phyloP scores from a whole-genome alignment of 2,888 invertebrate genomes.

The Tanaodytes sp. region DNA sequence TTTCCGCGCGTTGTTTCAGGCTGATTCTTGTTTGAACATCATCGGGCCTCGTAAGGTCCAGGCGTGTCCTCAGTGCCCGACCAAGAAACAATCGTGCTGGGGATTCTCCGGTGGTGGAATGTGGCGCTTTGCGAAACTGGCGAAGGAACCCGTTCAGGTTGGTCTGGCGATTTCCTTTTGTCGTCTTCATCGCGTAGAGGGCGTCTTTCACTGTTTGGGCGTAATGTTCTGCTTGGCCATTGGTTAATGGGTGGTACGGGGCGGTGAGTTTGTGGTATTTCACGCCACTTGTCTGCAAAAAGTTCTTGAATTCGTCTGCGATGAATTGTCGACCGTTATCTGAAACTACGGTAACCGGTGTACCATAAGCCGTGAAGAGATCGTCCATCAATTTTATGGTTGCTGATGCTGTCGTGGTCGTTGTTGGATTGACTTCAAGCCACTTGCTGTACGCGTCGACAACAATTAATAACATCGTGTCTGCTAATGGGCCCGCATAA shows the following conservation, averaged over 20 bases:
- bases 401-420: slow-evolving; percentile 1
- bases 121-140: slow-evolving; percentile 30
- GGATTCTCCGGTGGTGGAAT: slow-evolving; percentile 36
- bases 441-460: slow-evolving; percentile 2
- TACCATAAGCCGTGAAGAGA: slow-evolving; percentile 23
- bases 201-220: not conserved
- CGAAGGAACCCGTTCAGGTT: slow-evolving; percentile 28
- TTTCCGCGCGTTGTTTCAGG: not conserved
- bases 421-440: slow-evolving; percentile 18
- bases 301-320: slow-evolving; percentile 33
- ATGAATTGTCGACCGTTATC: slow-evolving; percentile 26
- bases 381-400: slow-evolving; percentile 8
- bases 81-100: not conserved
- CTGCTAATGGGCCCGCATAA: slow-evolving; percentile 19
- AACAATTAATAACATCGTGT: not conserved
- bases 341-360: slow-evolving; percentile 15
- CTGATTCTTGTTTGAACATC: not conserved
- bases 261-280: slow-evolving; percentile 20
- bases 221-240: not conserved
- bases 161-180: not conserved
- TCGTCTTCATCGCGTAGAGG: not conserved
- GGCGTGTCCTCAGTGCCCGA: not conserved
- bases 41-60: not conserved
- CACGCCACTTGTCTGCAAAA: slow-evolving; percentile 12
- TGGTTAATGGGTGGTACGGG: not conserved